Base-by-base conservation (phyloP, 1,140 invertebrate genomes). In the Cotesia typhae region DNA sequence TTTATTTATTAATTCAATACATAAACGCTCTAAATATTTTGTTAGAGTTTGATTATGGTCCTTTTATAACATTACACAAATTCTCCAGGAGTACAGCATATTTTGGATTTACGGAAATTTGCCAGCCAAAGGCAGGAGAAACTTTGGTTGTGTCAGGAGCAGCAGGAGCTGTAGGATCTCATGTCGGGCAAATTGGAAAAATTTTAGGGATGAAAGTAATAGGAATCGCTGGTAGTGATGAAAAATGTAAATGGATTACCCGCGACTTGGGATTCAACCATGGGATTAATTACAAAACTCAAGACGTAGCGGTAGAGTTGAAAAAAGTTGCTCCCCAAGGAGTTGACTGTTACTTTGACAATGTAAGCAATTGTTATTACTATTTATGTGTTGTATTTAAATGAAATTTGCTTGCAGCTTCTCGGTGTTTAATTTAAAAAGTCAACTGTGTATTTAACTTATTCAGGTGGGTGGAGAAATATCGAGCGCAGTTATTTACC, bases 131-230 rank as follows among this genome's bases (percentile, higher is more conserved):
- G 83, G 61, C 83, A 10, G 92, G 92, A 17, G 92, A 94, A 77
- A 90, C 89, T 1, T 87, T 94, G 0, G 90, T 93, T 1, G 88
- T 94, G 3, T 89, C 87, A 12, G 89, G 88, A 36, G 90, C 91
- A 9, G 90, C 89, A 20, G 90, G 92, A 28, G 92, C 92, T 41
- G 92, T 94, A 14, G 92, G 92, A 4, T 90, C 88, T 73, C 84
- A 90, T 57, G 92, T 94, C 4, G 92, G 92, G 12, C 92, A 94
- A 85, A 92, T 94, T 66, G 92, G 89, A 2, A 93, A 92, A 82
- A 90, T 92, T 73, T 35, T 73, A 88, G 91, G 92, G 14, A 90
- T 92, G 60, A 89, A 82, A 72, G 92, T 93, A 0, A 91, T 94
- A 76, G 93, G 92, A 4, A 91, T 92, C 78, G 90, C 92, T 70